Conservation (phyloP, 1,140 invertebrate genomes). For the Polypedilum pembai region DNA sequence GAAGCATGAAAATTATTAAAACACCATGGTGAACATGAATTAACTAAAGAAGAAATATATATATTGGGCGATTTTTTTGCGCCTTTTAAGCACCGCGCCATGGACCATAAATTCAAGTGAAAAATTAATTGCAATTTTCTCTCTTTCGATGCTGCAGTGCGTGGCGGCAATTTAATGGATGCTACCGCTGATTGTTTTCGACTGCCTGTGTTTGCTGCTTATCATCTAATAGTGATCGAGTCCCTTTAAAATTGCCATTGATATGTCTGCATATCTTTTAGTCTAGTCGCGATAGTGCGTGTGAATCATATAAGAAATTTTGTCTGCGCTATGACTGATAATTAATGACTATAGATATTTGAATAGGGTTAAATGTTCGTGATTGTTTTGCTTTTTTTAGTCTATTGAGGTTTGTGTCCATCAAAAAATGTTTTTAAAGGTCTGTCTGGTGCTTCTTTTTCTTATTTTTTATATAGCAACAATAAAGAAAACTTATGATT, state of each 20-base stretch:
- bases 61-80: not conserved
- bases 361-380: not conserved
- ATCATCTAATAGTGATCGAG: not conserved
- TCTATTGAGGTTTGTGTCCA: not conserved
- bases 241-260: not conserved
- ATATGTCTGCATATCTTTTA: not conserved
- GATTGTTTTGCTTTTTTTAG: not conserved
- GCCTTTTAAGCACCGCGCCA: not conserved
- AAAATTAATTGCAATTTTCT: constrained; percentile 19
- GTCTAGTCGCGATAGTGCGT: not conserved
- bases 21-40: not conserved
- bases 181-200: not conserved
- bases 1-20: constrained; percentile 12
- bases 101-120: not conserved
- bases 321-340: too few relatives aligned
- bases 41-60: not conserved
- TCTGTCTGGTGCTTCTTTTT: too few relatives aligned
- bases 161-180: constrained; percentile 10
- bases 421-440: not conserved
- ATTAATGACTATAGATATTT: not conserved
- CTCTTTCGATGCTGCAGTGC: not conserved
- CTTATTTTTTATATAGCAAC: too few relatives aligned
- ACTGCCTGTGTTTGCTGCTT: not conserved
- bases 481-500: too few relatives aligned
- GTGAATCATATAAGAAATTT: not conserved